Evolutionary conservation across 2,888 invertebrate species (phyloP), one percentile per base, ranked within the genome.

Genomic region (Drosophila percnosoma): DNA sequence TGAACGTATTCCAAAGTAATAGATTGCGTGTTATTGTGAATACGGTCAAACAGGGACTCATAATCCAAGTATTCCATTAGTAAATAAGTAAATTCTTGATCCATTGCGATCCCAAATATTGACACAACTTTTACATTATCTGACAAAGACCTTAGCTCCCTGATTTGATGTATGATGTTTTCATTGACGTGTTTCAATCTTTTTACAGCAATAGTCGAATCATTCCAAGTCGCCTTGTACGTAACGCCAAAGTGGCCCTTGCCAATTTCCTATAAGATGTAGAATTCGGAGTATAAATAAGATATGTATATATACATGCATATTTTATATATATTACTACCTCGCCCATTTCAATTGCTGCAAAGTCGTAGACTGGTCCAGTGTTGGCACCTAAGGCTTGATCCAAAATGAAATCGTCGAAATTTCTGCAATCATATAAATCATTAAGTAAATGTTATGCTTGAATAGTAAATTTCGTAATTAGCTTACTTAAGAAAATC

Each of bases 111-210:
- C 4, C 61, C 61, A 52, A 7, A 4, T 24, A 61, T 48, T 0
- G 15, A 6, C 3, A 61, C 24, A 24, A 38, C 13, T 27, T 11
- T 0, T 10, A 0, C n/a, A n/a, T 13, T 2, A 8, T 34, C 0
- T 5, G 5, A 2, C 7, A 53, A 21, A 11, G 6, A 0, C 29
- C 31, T 42, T 24, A 52, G 52, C 10, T 52, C 10, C 10, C 40
- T 10, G 51, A 52, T 18, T 31, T 40, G 38, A 24, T 52, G 33
- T n/a, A 24, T 61, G 7, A 36, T 24, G 11, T 11, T n/a, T 24
- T 51, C 15, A 15, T 31, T 15, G 10, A 7, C 1, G 3, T 52
- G 27, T 11, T 27, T 27, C 18, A 40, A 33, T 33, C 18, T 31
- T 52, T 61, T 52, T 52, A 27, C 40, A 24, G 6, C 15, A 24